Conservation (phyloP, 1,140 invertebrate genomes). For the Euborellia annulipes region DNA sequence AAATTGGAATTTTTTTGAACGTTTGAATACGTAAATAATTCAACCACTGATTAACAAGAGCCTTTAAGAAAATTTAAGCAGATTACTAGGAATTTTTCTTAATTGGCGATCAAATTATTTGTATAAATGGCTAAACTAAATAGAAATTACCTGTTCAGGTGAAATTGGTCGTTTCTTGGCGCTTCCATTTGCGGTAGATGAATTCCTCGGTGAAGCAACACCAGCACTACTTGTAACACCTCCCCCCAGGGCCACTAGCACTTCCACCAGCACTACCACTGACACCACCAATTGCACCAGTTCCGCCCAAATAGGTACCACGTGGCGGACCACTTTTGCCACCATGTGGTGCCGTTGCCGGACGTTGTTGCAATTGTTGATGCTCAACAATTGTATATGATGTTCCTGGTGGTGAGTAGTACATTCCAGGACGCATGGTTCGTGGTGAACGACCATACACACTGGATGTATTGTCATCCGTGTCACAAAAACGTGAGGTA, state of each 20-base stretch:
- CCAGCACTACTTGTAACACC: too few relatives aligned
- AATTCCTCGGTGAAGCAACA: too few relatives aligned
- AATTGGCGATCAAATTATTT: too few relatives aligned
- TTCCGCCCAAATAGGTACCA: constrained; percentile 42
- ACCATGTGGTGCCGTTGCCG: constrained; percentile 49
- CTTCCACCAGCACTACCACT: too few relatives aligned
- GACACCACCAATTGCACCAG: not conserved
- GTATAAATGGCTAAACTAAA: not conserved
- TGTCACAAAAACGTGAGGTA: not conserved
- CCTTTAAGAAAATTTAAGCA: too few relatives aligned
- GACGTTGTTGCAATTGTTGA: constrained; percentile 26
- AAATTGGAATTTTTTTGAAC: too few relatives aligned
- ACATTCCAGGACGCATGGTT: constrained; percentile 19
- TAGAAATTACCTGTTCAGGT: constrained; percentile 48
- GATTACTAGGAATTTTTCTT: too few relatives aligned
- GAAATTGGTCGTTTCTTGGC: constrained; percentile 54
- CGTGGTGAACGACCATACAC: constrained; percentile 14
- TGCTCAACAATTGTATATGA: constrained; percentile 68
- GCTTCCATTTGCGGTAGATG: constrained; percentile 11
- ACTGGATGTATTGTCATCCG: not conserved
- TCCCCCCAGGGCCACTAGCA: too few relatives aligned
- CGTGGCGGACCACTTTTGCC: constrained; percentile 34
- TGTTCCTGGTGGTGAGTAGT: constrained; percentile 45
- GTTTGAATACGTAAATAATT: too few relatives aligned
- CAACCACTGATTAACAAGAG: too few relatives aligned